Evolutionary conservation across 2,888 invertebrate genomes (phyloP), one percentile per base, ranked within the genome.

Genomic region (Ochropleura leucogaster): DNA sequence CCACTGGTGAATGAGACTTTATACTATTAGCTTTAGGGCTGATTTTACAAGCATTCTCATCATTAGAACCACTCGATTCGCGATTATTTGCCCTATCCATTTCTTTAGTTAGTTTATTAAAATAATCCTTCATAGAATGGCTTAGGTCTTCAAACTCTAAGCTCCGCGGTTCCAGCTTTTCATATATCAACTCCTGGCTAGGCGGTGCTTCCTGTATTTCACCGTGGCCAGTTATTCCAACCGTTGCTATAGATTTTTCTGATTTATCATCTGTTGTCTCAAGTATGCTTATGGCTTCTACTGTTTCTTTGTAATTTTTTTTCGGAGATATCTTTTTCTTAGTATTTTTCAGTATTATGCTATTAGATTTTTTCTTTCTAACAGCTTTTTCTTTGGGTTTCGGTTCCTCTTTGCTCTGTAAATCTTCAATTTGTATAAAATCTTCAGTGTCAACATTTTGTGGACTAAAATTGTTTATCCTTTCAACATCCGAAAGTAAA

Each of bases 221-320:
- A 0, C 93, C 94, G 51, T 95, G 95, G 2, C 90, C 95, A 42
- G 90, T 94, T 40, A 95, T 95, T 4, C 93, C 94, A n/a, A 89
- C 69, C 5, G 94, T 93, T 5, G 85, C 84, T 74, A 95, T 93
- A 14, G 95, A 93, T 55, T 79, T 89, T 12, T 92, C 92, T 4
- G 90, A 90, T 63, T 83, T 84, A 0, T 51, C 63, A 49, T 86
- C 86, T 16, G 81, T 72, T 57, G 60, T 78, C 30, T 68, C 82
- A 16, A 74, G 63, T 44, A 77, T 59, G 14, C 49, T 76, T 60
- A 76, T 73, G 47, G 72, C 59, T 30, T 78, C 55, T 55, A 68
- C 57, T 16, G 51, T 77, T 59, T 55, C 68, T n/a, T 46, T 70
- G 4, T 14, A 14, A 0, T 3, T 0, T 0, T 67, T 76, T 64